These are phyloP conservation scores for Pomatorhinus ruficollis DNA, from an alignment of 2,113 vertebrate genomes.

Conservation along the genomic window DNA sequence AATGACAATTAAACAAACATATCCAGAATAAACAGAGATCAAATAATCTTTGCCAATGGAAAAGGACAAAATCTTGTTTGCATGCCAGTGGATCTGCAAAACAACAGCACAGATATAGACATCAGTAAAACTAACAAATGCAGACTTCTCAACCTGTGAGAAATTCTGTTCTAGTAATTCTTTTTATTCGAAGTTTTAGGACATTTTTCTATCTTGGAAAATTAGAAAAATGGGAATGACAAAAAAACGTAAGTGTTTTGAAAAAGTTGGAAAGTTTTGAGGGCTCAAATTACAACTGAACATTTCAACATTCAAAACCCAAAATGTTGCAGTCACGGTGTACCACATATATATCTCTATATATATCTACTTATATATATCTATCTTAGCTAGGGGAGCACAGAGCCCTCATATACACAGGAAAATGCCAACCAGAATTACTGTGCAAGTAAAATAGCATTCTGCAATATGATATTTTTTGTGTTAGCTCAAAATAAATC, in stretches of 20 bases:
- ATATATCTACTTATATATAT: no score
- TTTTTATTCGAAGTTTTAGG: background rate
- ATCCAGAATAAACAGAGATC: conserved; percentile 24
- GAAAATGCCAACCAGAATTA: background rate
- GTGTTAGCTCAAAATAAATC: background rate
- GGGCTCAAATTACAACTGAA: background rate
- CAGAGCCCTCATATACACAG: background rate
- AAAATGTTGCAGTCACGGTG: background rate
- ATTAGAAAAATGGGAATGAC: background rate
- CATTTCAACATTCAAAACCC: background rate
- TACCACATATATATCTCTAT: background rate
- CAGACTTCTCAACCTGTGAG: background rate
- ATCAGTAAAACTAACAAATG: background rate
- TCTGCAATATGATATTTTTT: background rate
- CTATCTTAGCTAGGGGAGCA: background rate
- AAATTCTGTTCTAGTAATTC: background rate
- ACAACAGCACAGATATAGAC: background rate
- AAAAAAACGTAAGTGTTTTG: background rate
- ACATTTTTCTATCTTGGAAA: background rate
- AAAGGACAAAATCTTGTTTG: conserved; percentile 8
- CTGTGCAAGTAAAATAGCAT: background rate
- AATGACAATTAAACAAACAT: conserved; percentile 32
- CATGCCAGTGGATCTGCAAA: background rate
- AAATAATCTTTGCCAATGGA: background rate
- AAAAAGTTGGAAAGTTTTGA: background rate